Percentiles rank a stretch among this genome's conserved stretches.
These are phyloP conservation scores for Blennius ocellaris DNA, from an alignment of 2,113 vertebrate species.

Conservation along the genomic window DNA sequence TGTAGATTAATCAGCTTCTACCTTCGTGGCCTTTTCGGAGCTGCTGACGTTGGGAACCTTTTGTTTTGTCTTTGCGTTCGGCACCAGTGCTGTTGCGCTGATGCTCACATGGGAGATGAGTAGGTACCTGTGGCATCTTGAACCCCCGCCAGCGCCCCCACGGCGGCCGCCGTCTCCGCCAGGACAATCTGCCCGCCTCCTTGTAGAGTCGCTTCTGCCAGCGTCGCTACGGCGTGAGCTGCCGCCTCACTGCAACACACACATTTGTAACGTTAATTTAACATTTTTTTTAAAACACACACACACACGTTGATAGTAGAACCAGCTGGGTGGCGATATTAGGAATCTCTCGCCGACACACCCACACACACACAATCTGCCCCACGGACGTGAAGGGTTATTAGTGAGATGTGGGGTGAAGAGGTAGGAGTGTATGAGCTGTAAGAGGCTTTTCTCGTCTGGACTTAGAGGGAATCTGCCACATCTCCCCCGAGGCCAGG, in stretches of 20 bases:
- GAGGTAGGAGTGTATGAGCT: slow-evolving; percentile 55
- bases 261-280: neutral
- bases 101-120: neutral
- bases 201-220: slow-evolving; percentile 97
- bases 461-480: slow-evolving; percentile 77
- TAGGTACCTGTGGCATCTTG: slow-evolving; percentile 84
- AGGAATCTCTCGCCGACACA: neutral
- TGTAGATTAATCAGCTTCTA: no score
- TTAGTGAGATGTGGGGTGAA: slow-evolving; percentile 62
- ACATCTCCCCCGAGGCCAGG: slow-evolving; percentile 72
- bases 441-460: slow-evolving; percentile 79
- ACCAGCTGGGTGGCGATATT: no score
- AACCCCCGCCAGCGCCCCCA: slow-evolving; percentile 95
- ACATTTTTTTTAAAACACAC: no score
- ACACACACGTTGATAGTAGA: no score
- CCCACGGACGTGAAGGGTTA: slow-evolving; percentile 52
- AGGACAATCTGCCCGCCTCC: slow-evolving; percentile 97
- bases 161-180: slow-evolving; percentile 97
- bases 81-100: neutral
- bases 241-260: slow-evolving; percentile 91
- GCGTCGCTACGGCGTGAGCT: slow-evolving; percentile 95
- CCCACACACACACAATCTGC: slow-evolving; percentile 11
- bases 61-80: neutral
- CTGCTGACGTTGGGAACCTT: no score
- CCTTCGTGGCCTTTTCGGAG: no score